phyloP scores from a whole-genome alignment of 30 jellyfish, hydroid and myxozoan species.

The Aurelia sp. region DNA sequence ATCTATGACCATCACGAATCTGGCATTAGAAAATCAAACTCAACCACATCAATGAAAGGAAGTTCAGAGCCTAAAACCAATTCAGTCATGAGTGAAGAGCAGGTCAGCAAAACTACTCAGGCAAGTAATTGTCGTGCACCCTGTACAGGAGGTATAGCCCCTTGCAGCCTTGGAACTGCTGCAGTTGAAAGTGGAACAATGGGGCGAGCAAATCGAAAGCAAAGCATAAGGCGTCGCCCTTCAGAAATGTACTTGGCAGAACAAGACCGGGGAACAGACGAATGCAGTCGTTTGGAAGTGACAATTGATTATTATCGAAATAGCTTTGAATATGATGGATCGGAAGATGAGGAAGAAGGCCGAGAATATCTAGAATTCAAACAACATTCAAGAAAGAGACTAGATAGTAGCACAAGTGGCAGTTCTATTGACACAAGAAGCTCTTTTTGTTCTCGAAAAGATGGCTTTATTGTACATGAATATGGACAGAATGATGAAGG shows the following conservation, averaged over 20 bases:
- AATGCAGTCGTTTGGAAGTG: conserved; percentile 55
- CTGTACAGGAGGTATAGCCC: not conserved
- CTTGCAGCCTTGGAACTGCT: not conserved
- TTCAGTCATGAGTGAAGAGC: not conserved
- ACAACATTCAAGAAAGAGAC: not conserved
- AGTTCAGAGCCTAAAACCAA: not conserved
- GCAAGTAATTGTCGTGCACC: not conserved
- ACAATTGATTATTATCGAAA: conserved; percentile 77
- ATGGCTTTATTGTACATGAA: not conserved
- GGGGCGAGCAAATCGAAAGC: not conserved
- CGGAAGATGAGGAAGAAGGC: conserved; percentile 48
- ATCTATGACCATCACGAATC: not conserved
- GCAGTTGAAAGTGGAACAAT: not conserved
- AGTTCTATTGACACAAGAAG: conserved; percentile 12
- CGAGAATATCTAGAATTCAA: conserved; percentile 48
- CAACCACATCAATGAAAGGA: not conserved
- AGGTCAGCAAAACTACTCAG: not conserved
- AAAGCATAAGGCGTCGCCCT: conserved; percentile 34
- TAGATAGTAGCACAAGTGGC: conserved; percentile 37
- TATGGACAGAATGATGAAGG: conserved; percentile 1
- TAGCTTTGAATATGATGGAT: conserved; percentile 69
- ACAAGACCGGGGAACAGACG: not conserved
- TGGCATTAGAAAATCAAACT: not conserved
- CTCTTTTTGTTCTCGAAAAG: not conserved
- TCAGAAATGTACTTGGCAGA: conserved; percentile 2